Percentiles rank a stretch among this genome's conserved stretches.
phyloP scores from a whole-genome alignment of 2,888 invertebrate genomes.

The Ormyrus rosae region DNA sequence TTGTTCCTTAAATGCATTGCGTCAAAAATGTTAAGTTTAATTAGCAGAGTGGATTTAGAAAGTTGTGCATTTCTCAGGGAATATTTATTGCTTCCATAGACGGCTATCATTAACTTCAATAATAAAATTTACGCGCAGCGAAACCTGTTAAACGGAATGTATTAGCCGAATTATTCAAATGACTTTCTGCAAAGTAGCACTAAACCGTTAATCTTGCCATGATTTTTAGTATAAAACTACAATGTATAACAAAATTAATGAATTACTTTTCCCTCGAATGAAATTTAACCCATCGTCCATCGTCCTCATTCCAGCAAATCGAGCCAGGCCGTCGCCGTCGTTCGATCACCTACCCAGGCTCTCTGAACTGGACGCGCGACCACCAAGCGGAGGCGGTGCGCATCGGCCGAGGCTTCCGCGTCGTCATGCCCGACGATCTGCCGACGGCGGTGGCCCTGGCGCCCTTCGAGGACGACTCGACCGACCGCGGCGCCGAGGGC shows the following conservation, averaged over 20 bases:
- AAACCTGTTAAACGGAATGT: no score
- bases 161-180: no score
- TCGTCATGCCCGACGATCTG: slow-evolving; percentile 84
- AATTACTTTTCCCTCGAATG: background rate
- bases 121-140: background rate
- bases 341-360: slow-evolving; percentile 63
- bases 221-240: background rate
- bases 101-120: background rate
- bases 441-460: slow-evolving; percentile 29
- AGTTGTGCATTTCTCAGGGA: background rate
- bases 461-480: slow-evolving; percentile 57
- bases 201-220: no score
- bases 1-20: no score
- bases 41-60: background rate
- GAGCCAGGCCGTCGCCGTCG: slow-evolving; percentile 77
- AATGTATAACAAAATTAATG: background rate
- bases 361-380: slow-evolving; percentile 72
- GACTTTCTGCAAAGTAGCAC: no score
- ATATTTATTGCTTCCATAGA: background rate
- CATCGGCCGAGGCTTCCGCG: slow-evolving; percentile 82
- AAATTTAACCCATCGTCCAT: no score
- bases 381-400: slow-evolving; percentile 80
- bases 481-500: slow-evolving; percentile 52
- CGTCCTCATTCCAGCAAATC: slow-evolving; percentile 70
- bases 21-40: no score